phyloP scores from a whole-genome alignment of 2,888 invertebrate species.

The Omphaloscelis lunosa region DNA sequence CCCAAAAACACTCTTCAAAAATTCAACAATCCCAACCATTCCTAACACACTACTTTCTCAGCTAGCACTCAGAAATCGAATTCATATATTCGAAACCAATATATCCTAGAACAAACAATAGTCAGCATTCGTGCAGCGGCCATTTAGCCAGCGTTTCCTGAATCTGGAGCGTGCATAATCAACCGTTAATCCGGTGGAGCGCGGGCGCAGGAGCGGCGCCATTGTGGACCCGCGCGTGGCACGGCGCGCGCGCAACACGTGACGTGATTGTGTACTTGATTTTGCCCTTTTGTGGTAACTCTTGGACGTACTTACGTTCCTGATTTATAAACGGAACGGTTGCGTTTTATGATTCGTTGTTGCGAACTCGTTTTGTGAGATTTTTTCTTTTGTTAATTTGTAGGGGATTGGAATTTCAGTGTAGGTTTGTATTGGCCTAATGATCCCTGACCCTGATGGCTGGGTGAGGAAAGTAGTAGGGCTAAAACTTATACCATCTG shows the following conservation, averaged over 20 bases:
- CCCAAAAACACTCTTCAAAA: neutral
- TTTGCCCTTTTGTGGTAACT: conserved; percentile 85
- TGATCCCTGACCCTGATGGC: conserved; percentile 9
- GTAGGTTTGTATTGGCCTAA: conserved; percentile 7
- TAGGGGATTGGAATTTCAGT: conserved; percentile 7
- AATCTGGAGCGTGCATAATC: conserved; percentile 89
- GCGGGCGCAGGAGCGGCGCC: conserved; percentile 71
- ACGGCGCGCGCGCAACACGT: conserved; percentile 87
- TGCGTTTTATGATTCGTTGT: conserved; percentile 61
- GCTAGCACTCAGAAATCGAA: conserved; percentile 14
- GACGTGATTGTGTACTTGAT: conserved; percentile 83
- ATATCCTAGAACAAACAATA: conserved; percentile 72
- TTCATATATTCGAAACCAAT: conserved; percentile 49
- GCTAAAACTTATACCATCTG: neutral
- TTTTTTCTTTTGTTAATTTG: conserved; percentile 40
- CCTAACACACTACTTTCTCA: conserved; percentile 10
- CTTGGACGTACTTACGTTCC: conserved; percentile 71
- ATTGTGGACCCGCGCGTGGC: conserved; percentile 83
- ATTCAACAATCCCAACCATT: conserved; percentile 2
- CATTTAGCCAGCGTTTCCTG: conserved; percentile 83
- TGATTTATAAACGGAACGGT: conserved; percentile 68
- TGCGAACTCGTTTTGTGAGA: conserved; percentile 57
- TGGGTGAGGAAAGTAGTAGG: neutral
- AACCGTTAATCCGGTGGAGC: conserved; percentile 87
- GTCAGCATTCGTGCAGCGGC: conserved; percentile 78